These are phyloP conservation scores for Drosophila cognata DNA, from an alignment of 2,888 invertebrate species.

Conservation along the genomic window DNA sequence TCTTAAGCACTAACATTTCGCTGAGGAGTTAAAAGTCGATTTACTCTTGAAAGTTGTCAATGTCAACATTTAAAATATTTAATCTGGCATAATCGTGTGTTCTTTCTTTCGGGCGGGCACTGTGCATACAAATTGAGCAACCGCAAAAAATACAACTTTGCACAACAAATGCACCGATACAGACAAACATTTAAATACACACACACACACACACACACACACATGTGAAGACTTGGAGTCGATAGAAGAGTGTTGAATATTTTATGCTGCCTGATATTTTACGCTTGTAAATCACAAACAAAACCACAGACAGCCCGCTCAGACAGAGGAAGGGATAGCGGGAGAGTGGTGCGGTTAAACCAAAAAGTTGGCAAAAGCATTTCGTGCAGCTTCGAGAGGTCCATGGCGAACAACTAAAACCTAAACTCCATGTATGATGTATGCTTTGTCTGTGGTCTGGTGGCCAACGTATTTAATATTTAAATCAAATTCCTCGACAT, in stretches of 20 bases:
- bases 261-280: conserved; percentile 72
- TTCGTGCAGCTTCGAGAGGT: conserved; percentile 7
- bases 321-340: not conserved
- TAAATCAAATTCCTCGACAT: conserved; percentile 65
- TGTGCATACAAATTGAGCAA: conserved; percentile 43
- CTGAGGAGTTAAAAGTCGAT: not conserved
- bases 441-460: conserved; percentile 29
- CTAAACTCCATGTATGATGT: conserved; percentile 14
- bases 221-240: conserved; percentile 30
- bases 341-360: conserved; percentile 26
- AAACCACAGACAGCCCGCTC: conserved; percentile 64
- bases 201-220: conserved; percentile 6
- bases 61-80: not conserved
- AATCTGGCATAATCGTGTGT: not conserved
- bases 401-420: not conserved
- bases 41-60: not conserved
- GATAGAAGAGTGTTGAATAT: conserved; percentile 70
- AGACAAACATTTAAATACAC: conserved; percentile 17
- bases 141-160: conserved; percentile 48
- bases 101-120: not conserved
- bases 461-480: conserved; percentile 58
- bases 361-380: conserved; percentile 47
- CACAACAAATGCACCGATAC: conserved; percentile 17
- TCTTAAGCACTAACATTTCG: not conserved
- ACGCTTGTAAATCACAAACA: conserved; percentile 76